Percentiles rank a stretch among this genome's conserved stretches.
phyloP scores from a whole-genome alignment of 1,140 invertebrate species.

The Cepaea nemoralis region DNA sequence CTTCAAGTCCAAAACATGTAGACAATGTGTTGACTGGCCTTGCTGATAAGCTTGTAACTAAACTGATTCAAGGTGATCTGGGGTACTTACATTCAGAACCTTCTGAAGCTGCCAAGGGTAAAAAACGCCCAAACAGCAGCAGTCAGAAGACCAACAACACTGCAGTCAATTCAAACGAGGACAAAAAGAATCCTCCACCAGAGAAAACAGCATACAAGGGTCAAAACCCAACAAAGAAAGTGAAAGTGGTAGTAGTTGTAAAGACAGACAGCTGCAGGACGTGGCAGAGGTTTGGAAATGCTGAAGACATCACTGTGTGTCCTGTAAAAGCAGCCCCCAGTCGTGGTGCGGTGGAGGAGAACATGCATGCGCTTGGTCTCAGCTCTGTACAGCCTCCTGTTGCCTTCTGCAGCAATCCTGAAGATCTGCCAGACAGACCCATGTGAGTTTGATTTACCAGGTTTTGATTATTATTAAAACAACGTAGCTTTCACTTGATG shows the following conservation, averaged over 20 bases:
- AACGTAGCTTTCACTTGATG: too few species aligned
- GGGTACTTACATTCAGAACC: not conserved
- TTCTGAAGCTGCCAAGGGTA: not conserved
- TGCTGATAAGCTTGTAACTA: constrained; percentile 13
- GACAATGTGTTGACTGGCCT: not conserved
- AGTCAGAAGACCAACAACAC: not conserved
- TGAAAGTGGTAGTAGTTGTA: constrained; percentile 2
- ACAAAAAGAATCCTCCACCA: not conserved
- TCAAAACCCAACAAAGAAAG: not conserved
- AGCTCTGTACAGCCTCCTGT: constrained; percentile 42
- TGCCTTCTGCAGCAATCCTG: constrained; percentile 59
- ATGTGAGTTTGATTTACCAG: constrained; percentile 46
- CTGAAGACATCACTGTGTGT: constrained; percentile 19
- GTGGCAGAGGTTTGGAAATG: not conserved
- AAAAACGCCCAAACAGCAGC: not conserved
- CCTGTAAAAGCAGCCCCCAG: constrained; percentile 48
- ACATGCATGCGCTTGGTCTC: constrained; percentile 44
- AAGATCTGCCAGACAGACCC: constrained; percentile 58
- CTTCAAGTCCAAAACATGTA: not conserved
- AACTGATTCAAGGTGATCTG: constrained; percentile 26
- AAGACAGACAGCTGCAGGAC: not conserved
- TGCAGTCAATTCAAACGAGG: not conserved
- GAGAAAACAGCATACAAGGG: not conserved
- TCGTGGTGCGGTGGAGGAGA: constrained; percentile 41
- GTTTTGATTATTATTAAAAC: too few species aligned